These are phyloP conservation scores for Raillietiella orientalis DNA, from an alignment of 2,888 invertebrate genomes.

Conservation along the genomic window DNA sequence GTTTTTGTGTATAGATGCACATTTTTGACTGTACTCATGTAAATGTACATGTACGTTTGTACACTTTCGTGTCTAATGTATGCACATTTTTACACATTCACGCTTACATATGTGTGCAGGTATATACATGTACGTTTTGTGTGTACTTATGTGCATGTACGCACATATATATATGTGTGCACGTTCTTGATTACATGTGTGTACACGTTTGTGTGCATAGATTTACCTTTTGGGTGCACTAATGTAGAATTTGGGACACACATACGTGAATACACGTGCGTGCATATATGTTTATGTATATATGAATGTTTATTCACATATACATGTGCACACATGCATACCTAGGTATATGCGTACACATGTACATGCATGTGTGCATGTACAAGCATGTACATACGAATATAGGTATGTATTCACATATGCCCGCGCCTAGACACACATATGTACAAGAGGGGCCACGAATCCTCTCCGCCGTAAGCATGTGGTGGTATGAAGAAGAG, in stretches of 20 bases:
- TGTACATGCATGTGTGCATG: not conserved
- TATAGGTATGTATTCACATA: conserved; percentile 2
- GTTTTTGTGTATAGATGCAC: conserved; percentile 3
- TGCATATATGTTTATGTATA: not conserved
- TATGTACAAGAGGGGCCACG: too few relatives aligned
- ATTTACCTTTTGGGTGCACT: conserved; percentile 5
- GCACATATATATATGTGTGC: conserved; percentile 4
- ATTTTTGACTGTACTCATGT: conserved; percentile 2
- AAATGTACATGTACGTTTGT: not conserved
- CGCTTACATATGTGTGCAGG: conserved; percentile 2
- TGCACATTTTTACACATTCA: conserved; percentile 3
- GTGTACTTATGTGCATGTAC: not conserved
- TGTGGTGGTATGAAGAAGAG: too few relatives aligned
- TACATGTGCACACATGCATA: not conserved
- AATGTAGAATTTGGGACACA: conserved; percentile 3
- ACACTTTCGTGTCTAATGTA: conserved; percentile 3
- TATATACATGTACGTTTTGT: conserved; percentile 3
- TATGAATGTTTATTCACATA: not conserved
- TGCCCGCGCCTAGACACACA: not conserved
- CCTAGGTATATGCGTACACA: conserved; percentile 1
- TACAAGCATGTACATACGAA: not conserved
- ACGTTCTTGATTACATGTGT: conserved; percentile 1
- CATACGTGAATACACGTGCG: conserved; percentile 3
- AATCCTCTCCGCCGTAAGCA: too few relatives aligned
- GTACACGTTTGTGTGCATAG: conserved; percentile 5